Evolutionary conservation across 2,888 invertebrate species (phyloP), one percentile per base, ranked within the genome.

Genomic region (Andrena camellia): DNA sequence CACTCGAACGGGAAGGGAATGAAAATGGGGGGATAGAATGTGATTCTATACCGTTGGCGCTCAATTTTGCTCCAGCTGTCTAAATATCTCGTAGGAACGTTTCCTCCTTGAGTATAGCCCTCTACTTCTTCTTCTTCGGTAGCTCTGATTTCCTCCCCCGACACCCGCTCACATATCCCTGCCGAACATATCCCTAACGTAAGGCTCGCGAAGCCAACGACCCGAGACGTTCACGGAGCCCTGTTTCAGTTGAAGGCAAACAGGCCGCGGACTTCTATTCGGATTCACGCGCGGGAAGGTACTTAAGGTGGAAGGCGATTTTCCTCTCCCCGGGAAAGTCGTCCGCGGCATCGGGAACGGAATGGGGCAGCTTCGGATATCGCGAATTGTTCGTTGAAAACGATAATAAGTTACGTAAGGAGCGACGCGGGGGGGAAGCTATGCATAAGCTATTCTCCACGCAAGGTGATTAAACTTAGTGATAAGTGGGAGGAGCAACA

Each of bases 151-250:
- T 60, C 29, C 52, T 54, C 31, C 52, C 31, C n/a, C 23, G 10
- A 10, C 23, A 68, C 13, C 67, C 42, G 54, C 26, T 81, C 69
- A 81, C 81, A 81, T 81, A 81, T 81, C 80, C 67, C 57, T 23
- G 33, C 31, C 48, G 26, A 66, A 81, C 81, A 81, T 81, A 81
- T 81, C 81, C 69, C 59, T 81, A 74, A 63, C 17, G 5, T 72
- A 81, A 80, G 80, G 5, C 5, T 50, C 26, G 48, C 0, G 50
- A 26, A 5, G 2, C 42, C 23, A 1, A 8, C 0, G 26, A 8
- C 52, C 35, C 4, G 17, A 8, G n/a, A 35, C 23, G 6, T 48
- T 64, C 23, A 20, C 23, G 42, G 52, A 52, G 63, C 2, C 17
- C 6, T 5, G 52, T 63, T 20, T 52, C 31, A 8, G 50, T 52